Base-by-base conservation (phyloP, 2,888 invertebrate genomes). In the Pediacus dermestoides region DNA sequence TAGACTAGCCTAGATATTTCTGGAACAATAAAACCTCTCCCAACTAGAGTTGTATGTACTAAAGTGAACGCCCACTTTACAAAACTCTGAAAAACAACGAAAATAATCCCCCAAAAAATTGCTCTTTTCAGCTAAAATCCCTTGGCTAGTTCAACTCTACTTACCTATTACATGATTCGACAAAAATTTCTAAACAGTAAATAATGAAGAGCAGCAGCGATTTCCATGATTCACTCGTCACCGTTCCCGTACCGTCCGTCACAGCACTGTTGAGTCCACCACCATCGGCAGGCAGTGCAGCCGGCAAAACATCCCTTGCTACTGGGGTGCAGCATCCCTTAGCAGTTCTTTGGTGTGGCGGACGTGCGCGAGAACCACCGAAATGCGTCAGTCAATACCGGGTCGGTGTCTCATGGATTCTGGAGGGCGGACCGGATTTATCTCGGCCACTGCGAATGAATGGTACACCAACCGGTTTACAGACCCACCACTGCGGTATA, bases 251-350 rank as follows among this genome's bases (percentile, higher is more conserved):
- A 41, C 44, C 6, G 6, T 26, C 37, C 33, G 33, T 41, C 47
- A 53, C 52, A 50, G 50, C 51, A 57, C 55, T 48, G 44, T 42
- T 39, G 43, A 27, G 30, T 9, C 23, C 23, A 23, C 23, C 23
- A 23, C 23, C 51, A 50, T 41, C 45, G 30, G 36, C 30, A 37
- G 23, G 23, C 46, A 44, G 47, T 44, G 49, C 44, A 45, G 53
- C 47, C 53, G 54, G 42, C 48, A 45, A 51, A 52, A 49, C 64
- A 63, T 65, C 58, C 60, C 62, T 58, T 59, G 63, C 58, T 58
- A 61, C 61, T 64, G 63, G 62, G 63, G 61, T 62, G 64, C 63
- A 63, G 65, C 63, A 63, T 62, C 65, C 61, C 61, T 57, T 50
- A 53, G 55, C 53, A 44, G 42, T 59, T 54, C 58, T 60, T 58